Base-by-base conservation (phyloP, 2,888 invertebrate species). In the Nesidiocoris tenuis region DNA sequence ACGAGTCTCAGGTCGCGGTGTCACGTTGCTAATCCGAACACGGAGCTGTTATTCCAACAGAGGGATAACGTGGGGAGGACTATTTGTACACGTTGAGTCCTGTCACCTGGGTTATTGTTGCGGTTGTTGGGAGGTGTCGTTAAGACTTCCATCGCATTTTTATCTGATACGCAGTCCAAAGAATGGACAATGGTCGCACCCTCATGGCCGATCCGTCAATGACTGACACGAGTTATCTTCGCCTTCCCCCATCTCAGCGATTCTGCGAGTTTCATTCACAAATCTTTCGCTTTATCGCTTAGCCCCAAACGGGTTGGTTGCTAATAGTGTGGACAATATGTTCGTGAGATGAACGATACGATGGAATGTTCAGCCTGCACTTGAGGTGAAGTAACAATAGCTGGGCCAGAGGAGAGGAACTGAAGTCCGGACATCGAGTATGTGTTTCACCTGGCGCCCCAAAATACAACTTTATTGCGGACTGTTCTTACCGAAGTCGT, bases 11-110 rank as follows among this genome's bases (percentile, higher is more conserved):
- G 61, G 61, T 59, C 59, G 59, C 21, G 63, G 72, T 72, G 72
- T 72, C 72, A 23, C 55, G 19, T 72, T 72, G 61, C 72, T 72
- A 72, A 72, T 72, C 72, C 72, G 55, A 39, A 23, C 72, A 72
- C 61, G 72, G 72, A 22, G 39, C 22, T 67, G 21, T 21, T 22
- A 56, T 19, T 19, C 22, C 12, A 16, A 55, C n/a, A 22, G 67
- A 5, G 55, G 67, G 56, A 22, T 21, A 56, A 19, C 59, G 7
- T 59, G 5, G 39, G 39, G 39, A 7, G 39, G 5, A 7, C 12
- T 39, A 39, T 39, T 7, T 12, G 39, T 3, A 3, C 39, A 39
- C 39, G 39, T 39, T 18, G 56, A 55, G 56, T 9, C 54, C 56
- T 67, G 67, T 67, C 56, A 67, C 67, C 67, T 67, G 67, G 39